phyloP scores from a whole-genome alignment of 2,113 vertebrate genomes.

The Atherinomorus stipes region DNA sequence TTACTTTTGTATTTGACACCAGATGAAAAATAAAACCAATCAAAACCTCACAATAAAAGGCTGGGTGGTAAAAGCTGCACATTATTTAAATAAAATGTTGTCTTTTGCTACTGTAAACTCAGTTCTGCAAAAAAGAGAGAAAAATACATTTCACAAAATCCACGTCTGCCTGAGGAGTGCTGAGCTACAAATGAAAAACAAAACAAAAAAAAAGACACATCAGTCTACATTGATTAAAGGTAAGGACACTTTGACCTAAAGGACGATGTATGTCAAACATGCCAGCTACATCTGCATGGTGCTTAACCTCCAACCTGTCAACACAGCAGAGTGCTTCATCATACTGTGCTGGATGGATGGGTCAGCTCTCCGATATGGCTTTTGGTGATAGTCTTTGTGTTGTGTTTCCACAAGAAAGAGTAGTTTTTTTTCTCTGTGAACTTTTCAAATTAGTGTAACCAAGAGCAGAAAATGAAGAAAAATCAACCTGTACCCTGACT shows the following conservation, averaged over 20 bases:
- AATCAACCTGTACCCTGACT: slow-evolving; percentile 21
- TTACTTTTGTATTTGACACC: not conserved
- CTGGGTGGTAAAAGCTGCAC: slow-evolving; percentile 35
- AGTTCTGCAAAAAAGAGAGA: slow-evolving; percentile 15
- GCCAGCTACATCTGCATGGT: not conserved
- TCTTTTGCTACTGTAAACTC: slow-evolving; percentile 49
- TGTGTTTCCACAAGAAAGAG: not conserved
- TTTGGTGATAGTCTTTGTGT: slow-evolving; percentile 15
- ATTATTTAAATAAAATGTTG: slow-evolving; percentile 23
- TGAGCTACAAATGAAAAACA: slow-evolving; percentile 21
- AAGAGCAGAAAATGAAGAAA: not conserved
- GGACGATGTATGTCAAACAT: slow-evolving; percentile 6
- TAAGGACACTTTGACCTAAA: slow-evolving; percentile 47
- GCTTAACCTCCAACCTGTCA: slow-evolving; percentile 12
- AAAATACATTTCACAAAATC: slow-evolving; percentile 11
- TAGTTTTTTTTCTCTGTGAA: not conserved
- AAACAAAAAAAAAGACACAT: not conserved
- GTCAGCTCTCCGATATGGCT: slow-evolving; percentile 32
- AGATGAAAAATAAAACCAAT: slow-evolving; percentile 12
- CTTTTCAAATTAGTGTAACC: slow-evolving; percentile 4
- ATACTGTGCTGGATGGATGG: not conserved
- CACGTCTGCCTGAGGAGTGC: slow-evolving; percentile 54
- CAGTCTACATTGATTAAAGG: slow-evolving; percentile 1
- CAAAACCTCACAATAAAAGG: slow-evolving; percentile 9
- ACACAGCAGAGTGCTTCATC: not conserved